Conservation (phyloP, 2,797 vertebrate genomes). For the Scleropages formosus region DNA sequence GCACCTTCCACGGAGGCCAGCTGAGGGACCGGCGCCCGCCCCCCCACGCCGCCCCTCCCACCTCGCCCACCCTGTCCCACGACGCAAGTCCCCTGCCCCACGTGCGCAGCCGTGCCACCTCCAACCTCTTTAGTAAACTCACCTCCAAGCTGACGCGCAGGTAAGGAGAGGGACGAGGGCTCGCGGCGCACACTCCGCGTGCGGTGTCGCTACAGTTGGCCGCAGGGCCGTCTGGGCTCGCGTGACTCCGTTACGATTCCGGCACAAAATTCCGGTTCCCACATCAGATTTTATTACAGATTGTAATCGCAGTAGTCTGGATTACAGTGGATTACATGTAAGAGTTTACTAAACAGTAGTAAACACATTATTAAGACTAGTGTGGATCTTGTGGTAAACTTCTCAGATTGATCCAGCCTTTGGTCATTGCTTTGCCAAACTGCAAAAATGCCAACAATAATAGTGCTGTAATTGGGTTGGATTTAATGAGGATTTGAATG, state of each 20-base stretch:
- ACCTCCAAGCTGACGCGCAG: slow-evolving; percentile 94
- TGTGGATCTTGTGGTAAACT: not conserved
- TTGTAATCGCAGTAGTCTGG: not conserved
- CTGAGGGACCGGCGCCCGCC: slow-evolving; percentile 80
- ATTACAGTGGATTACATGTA: slow-evolving; percentile 1
- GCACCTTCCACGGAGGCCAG: slow-evolving; percentile 91
- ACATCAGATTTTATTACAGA: not conserved
- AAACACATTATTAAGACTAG: not conserved
- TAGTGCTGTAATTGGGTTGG: no score
- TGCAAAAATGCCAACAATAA: not conserved
- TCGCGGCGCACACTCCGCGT: not conserved
- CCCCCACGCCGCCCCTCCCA: slow-evolving; percentile 80
- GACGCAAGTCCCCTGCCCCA: slow-evolving; percentile 78
- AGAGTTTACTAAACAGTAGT: slow-evolving; percentile 1
- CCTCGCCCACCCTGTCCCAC: slow-evolving; percentile 82
- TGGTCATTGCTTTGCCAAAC: not conserved
- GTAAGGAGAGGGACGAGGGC: slow-evolving; percentile 57
- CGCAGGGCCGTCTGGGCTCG: not conserved
- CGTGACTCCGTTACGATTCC: not conserved
- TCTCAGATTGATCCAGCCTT: slow-evolving; percentile 3
- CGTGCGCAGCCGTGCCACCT: slow-evolving; percentile 79
- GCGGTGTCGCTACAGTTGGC: not conserved
- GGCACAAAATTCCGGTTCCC: not conserved
- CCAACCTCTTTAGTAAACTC: slow-evolving; percentile 94
- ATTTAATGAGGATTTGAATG: no score